These are phyloP conservation scores for Chamaetylas fuelleborni DNA, from an alignment of 2,113 vertebrate genomes.

Conservation along the genomic window DNA sequence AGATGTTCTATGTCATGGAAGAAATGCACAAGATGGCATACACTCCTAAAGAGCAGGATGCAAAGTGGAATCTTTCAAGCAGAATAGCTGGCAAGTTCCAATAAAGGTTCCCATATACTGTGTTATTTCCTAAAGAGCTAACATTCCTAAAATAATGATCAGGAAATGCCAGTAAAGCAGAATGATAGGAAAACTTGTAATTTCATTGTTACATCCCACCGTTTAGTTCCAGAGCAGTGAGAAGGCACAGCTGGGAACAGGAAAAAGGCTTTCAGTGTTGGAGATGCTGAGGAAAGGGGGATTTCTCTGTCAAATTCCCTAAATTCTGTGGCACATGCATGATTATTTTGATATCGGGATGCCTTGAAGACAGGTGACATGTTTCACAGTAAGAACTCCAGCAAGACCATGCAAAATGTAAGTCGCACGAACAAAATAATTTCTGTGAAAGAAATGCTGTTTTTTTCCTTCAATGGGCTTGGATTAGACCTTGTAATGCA, in stretches of 20 bases:
- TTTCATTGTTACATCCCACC: not conserved
- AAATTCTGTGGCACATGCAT: not conserved
- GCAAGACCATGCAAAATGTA: not conserved
- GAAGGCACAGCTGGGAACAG: not conserved
- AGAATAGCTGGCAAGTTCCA: not conserved
- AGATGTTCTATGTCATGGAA: not conserved
- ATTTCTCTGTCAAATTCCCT: not conserved
- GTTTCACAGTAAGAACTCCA: not conserved
- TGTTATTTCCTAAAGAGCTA: not conserved
- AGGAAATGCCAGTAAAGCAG: not conserved
- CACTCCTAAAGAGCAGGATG: not conserved
- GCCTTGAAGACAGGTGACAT: not conserved
- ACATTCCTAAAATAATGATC: not conserved
- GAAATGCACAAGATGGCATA: not conserved
- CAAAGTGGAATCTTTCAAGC: not conserved
- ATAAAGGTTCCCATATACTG: not conserved
- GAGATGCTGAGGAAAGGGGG: not conserved
- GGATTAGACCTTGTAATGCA: not conserved
- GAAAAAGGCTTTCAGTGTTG: not conserved
- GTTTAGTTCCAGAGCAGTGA: not conserved
- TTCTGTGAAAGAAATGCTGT: not conserved
- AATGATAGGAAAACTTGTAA: not conserved
- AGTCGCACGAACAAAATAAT: not conserved
- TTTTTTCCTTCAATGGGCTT: not conserved
- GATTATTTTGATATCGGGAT: not conserved